Evolutionary conservation across 2,888 invertebrate genomes (phyloP).

Genomic region (Euplexia lucipara): DNA sequence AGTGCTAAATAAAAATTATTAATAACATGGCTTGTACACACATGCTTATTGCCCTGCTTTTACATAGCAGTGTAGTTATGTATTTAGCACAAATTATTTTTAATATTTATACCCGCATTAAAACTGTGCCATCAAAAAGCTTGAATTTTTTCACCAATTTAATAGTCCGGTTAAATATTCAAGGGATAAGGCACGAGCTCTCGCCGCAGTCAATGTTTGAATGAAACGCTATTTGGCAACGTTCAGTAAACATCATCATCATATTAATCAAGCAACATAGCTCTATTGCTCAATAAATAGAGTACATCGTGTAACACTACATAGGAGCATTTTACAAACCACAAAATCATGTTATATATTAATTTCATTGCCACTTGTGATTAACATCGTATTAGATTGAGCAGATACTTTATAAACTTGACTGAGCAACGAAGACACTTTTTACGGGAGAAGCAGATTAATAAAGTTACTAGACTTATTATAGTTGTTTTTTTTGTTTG

Average conservation of each 20-base stretch:
- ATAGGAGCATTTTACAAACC: neutral
- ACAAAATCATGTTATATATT: conserved; percentile 13
- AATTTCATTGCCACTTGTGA: neutral
- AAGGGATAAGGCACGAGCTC: conserved; percentile 19
- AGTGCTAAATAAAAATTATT: too few species aligned
- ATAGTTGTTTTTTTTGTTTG: too few species aligned
- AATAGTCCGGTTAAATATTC: conserved; percentile 2
- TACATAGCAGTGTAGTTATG: too few species aligned
- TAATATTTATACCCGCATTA: neutral
- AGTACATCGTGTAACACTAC: neutral
- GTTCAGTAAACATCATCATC: conserved; percentile 10
- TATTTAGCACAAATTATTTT: too few species aligned
- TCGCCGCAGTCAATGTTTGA: conserved; percentile 35
- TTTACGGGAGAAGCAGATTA: neutral
- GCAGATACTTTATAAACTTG: too few species aligned
- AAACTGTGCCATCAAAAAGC: too few species aligned
- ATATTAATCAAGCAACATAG: neutral
- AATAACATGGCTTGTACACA: too few species aligned
- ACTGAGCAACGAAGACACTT: too few species aligned
- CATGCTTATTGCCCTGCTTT: too few species aligned
- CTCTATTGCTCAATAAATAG: neutral
- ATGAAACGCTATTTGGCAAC: conserved; percentile 28
- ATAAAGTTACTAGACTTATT: neutral
- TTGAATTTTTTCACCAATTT: neutral
- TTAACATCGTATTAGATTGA: neutral